These are phyloP conservation scores for Meliscaeva auricollis DNA, from an alignment of 2,888 invertebrate species.

Conservation along the genomic window DNA sequence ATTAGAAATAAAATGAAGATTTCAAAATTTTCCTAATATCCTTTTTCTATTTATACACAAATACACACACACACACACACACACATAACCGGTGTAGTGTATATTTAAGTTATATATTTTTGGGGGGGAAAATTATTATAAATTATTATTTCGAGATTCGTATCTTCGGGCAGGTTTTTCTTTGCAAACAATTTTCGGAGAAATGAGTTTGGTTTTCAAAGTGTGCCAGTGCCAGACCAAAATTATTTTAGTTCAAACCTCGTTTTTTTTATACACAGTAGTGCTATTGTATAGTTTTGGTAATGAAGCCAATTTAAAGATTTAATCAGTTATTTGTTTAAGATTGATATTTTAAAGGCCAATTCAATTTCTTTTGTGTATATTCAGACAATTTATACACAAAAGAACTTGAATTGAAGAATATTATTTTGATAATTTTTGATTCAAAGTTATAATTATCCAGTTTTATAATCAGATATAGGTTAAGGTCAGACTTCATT, in stretches of 20 bases:
- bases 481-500: no score
- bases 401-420: no score
- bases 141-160: conserved; percentile 29
- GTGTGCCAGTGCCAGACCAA: conserved; percentile 13
- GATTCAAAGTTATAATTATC: no score
- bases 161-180: conserved; percentile 28
- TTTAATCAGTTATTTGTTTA: no score
- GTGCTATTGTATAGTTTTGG: no score
- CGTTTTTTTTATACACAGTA: not conserved
- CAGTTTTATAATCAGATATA: no score
- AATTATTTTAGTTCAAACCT: not conserved
- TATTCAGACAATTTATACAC: no score
- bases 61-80: no score
- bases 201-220: conserved; percentile 26
- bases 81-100: not conserved
- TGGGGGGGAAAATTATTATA: conserved; percentile 17
- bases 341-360: no score
- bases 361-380: no score
- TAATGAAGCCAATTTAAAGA: no score
- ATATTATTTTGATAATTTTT: no score
- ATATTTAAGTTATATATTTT: not conserved
- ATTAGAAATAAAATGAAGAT: conserved; percentile 65
- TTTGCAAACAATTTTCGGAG: conserved; percentile 8
- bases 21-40: conserved; percentile 69
- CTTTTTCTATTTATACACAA: conserved; percentile 42